These are phyloP conservation scores for Myopa tessellatipennis DNA, from an alignment of 2,888 invertebrate genomes.

Conservation along the genomic window DNA sequence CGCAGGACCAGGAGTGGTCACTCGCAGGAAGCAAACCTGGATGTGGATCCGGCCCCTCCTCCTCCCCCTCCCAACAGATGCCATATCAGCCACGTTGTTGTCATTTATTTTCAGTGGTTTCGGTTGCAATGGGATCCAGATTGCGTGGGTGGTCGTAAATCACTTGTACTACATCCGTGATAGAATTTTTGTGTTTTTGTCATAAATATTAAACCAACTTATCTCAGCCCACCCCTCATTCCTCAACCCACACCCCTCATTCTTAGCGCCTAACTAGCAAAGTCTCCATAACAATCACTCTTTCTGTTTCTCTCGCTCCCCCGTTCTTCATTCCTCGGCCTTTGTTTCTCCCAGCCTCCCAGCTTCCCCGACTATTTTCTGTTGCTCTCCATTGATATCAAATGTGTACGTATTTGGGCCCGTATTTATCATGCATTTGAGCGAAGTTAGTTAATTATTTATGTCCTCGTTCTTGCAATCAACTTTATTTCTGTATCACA, in stretches of 20 bases:
- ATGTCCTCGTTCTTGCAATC: conserved; percentile 59
- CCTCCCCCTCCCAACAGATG: background rate
- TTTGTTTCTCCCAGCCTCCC: background rate
- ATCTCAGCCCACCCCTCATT: conserved; percentile 50
- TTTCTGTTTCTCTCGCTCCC: background rate
- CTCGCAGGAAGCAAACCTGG: background rate
- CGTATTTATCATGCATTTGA: conserved; percentile 60
- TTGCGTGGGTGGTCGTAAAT: conserved; percentile 61
- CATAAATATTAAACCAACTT: conserved; percentile 69
- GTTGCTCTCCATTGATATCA: background rate
- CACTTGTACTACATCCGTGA: conserved; percentile 50
- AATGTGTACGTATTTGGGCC: conserved; percentile 32
- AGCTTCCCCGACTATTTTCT: background rate
- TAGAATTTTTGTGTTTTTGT: conserved; percentile 54
- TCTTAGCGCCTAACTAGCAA: background rate
- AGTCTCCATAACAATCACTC: background rate
- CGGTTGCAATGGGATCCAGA: conserved; percentile 49
- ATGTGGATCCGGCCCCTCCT: background rate
- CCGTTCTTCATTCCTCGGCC: too few species aligned
- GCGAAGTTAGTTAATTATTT: conserved; percentile 68
- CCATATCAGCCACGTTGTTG: conserved; percentile 34
- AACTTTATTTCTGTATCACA: conserved; percentile 44
- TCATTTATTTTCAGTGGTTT: conserved; percentile 45
- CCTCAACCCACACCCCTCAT: background rate
- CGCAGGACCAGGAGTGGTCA: background rate